A percentile compares a stretch with the other conserved stretches of the same genome.
Evolutionary conservation across 2,113 vertebrate species (phyloP).

Genomic region (Cryptotis parvus): DNA sequence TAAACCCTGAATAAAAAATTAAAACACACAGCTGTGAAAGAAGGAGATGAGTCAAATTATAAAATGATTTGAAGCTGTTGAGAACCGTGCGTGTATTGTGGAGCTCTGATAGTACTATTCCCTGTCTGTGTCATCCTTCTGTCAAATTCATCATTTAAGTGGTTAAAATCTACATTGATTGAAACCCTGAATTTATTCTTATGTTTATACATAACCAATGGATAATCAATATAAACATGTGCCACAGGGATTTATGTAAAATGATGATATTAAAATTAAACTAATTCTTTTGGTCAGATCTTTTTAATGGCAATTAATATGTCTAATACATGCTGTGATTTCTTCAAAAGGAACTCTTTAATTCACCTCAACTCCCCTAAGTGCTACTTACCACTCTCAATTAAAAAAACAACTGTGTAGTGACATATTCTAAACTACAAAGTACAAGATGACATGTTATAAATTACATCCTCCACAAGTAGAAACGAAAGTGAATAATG

Average conservation of each 20-base stretch:
- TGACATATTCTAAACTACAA: background rate
- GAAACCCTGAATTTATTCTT: background rate
- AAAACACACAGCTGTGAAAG: conserved; percentile 4
- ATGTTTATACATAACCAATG: background rate
- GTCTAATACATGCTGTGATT: background rate
- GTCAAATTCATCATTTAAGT: conserved; percentile 31
- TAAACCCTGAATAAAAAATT: conserved; percentile 60
- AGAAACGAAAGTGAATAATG: background rate
- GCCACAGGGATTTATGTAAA: background rate
- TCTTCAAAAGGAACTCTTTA: background rate
- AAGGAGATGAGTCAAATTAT: conserved; percentile 64
- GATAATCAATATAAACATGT: background rate
- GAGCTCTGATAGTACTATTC: background rate
- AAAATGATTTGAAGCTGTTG: conserved; percentile 56
- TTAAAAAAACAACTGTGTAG: background rate
- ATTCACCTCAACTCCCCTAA: background rate
- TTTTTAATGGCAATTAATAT: background rate
- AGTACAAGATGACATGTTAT: background rate
- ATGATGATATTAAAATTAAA: background rate
- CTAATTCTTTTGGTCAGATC: conserved; percentile 1
- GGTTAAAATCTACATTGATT: background rate
- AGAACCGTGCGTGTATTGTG: background rate
- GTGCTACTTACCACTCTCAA: background rate
- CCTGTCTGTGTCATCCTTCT: background rate
- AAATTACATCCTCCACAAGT: background rate